Conservation (phyloP, 2,888 invertebrate genomes). For the Cenopis cana region DNA sequence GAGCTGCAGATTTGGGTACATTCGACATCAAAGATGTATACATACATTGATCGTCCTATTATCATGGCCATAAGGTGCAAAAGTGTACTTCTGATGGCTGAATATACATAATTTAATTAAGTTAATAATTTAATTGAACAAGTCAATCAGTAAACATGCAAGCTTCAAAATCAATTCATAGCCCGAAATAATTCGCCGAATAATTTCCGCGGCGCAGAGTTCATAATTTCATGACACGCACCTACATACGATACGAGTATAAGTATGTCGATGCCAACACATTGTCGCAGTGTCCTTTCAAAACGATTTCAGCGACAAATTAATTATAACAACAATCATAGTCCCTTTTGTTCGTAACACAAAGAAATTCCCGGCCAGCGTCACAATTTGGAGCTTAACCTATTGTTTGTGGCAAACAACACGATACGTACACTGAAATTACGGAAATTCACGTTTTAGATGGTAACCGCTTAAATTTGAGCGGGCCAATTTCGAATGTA, state of each 20-base stretch:
- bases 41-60: neutral
- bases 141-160: neutral
- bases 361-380: slow-evolving; percentile 23
- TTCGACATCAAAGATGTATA: too few relatives aligned
- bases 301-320: slow-evolving; percentile 31
- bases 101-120: too few relatives aligned
- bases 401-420: slow-evolving; percentile 24
- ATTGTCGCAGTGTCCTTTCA: neutral
- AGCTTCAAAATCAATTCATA: neutral
- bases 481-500: slow-evolving; percentile 5
- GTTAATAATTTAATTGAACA: too few relatives aligned
- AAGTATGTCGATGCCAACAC: neutral
- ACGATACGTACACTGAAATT: slow-evolving; percentile 23
- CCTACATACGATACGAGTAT: neutral
- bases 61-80: neutral
- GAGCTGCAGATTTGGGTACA: too few relatives aligned
- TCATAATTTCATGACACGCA: neutral
- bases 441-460: slow-evolving; percentile 9
- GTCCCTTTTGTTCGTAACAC: slow-evolving; percentile 12
- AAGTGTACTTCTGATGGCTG: too few relatives aligned
- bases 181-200: neutral
- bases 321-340: slow-evolving; percentile 23
- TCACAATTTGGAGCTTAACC: slow-evolving; percentile 1
- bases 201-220: neutral
- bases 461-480: slow-evolving; percentile 5